Evolutionary conservation across 2,113 vertebrate genomes (phyloP).

Genomic region (Ictalurus furcatus): DNA sequence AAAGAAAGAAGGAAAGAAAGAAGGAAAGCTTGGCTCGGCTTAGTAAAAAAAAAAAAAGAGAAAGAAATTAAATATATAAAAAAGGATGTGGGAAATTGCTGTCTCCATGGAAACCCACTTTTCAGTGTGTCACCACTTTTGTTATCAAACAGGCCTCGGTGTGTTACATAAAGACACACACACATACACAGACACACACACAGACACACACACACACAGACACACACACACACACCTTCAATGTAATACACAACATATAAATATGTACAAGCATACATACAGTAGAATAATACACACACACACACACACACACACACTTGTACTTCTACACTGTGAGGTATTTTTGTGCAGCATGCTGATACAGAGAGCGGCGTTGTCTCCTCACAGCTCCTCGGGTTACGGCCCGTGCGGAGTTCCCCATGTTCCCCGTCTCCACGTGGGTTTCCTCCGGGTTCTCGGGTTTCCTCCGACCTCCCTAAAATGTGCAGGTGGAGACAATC

Average conservation of each 20-base stretch:
- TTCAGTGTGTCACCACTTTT: constrained; percentile 65
- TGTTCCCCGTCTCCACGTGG: neutral
- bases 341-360: neutral
- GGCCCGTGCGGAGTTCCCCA: neutral
- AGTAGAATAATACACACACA: no score
- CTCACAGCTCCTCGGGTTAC: neutral
- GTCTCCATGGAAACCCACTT: constrained; percentile 75
- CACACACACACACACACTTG: neutral
- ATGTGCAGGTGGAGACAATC: neutral
- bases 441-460: neutral
- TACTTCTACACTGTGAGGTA: neutral
- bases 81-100: constrained; percentile 69
- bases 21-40: constrained; percentile 9
- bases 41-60: constrained; percentile 72
- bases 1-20: constrained; percentile 60
- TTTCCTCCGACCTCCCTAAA: neutral
- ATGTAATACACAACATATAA: no score
- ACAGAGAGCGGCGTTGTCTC: neutral
- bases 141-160: constrained; percentile 58
- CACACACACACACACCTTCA: neutral
- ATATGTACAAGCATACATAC: no score
- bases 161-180: constrained; percentile 48
- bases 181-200: neutral
- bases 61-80: constrained; percentile 71
- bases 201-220: neutral